phyloP scores from a whole-genome alignment of 2,113 vertebrate genomes.

The Chaetorhynchus papuensis region DNA sequence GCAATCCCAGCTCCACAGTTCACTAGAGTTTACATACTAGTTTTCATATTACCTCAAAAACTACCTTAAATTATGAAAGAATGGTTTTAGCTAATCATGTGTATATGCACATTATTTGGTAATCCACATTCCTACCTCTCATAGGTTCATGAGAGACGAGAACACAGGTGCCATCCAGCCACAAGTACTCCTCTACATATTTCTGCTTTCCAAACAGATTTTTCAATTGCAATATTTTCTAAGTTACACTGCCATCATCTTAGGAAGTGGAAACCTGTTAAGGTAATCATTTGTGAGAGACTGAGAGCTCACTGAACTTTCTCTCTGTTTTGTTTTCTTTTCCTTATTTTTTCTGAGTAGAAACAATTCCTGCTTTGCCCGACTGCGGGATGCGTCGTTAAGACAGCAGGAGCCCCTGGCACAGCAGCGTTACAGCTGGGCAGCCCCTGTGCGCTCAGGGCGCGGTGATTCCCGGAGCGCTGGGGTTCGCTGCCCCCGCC shows the following conservation, averaged over 20 bases:
- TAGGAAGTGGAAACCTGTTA: not conserved
- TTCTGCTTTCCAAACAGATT: not conserved
- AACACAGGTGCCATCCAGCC: not conserved
- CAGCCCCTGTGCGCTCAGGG: not conserved
- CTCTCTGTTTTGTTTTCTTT: not conserved
- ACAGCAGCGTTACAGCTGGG: fast-evolving
- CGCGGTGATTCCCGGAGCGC: not conserved
- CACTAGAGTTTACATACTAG: not conserved
- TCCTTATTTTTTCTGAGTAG: not conserved
- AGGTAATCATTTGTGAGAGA: not conserved
- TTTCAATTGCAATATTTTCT: not conserved
- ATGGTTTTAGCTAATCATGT: not conserved
- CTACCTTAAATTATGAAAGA: not conserved
- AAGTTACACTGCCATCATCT: not conserved
- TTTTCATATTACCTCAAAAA: not conserved
- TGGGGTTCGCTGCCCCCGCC: fast-evolving
- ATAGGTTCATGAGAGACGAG: not conserved
- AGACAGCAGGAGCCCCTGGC: fast-evolving
- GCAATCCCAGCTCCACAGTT: not conserved
- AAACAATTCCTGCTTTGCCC: not conserved
- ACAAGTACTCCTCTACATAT: not conserved
- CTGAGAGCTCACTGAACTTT: not conserved
- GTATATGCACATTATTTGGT: not conserved
- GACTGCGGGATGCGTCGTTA: not conserved
- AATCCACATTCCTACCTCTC: not conserved